A percentile compares a stretch with the other conserved stretches of the same genome.
phyloP scores from a whole-genome alignment of 2,113 vertebrate species.

The Perca schrenkii region DNA sequence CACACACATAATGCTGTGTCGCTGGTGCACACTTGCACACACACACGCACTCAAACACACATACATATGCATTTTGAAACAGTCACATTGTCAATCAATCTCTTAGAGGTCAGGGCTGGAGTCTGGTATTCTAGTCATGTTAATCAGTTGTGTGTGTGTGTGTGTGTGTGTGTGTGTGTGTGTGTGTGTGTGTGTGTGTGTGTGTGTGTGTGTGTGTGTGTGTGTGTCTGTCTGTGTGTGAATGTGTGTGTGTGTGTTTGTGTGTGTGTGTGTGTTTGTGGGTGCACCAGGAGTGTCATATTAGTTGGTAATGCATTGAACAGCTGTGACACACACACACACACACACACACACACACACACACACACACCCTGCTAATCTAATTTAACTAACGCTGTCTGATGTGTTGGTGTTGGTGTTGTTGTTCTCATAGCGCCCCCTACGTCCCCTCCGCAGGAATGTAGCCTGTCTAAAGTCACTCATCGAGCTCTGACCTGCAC shows the following conservation, averaged over 20 bases:
- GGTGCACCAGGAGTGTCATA: too few species aligned
- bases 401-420: slow-evolving; percentile 24
- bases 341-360: slow-evolving; percentile 1
- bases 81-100: slow-evolving; percentile 58
- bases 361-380: slow-evolving; percentile 63
- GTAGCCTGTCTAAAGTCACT: slow-evolving; percentile 26
- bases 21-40: slow-evolving; percentile 1
- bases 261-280: too few species aligned
- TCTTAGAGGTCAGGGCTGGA: slow-evolving; percentile 52
- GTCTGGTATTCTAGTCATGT: slow-evolving; percentile 64
- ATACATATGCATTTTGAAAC: slow-evolving; percentile 58
- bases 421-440: slow-evolving; percentile 38
- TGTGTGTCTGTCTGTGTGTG: too few species aligned
- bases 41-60: slow-evolving; percentile 22
- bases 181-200: slow-evolving; percentile 31
- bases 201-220: slow-evolving; percentile 15
- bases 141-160: slow-evolving; percentile 65
- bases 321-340: neutral
- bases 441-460: neutral
- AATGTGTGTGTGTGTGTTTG: slow-evolving; percentile 34
- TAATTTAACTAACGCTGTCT: slow-evolving; percentile 66
- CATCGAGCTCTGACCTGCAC: slow-evolving; percentile 30
- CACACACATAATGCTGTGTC: slow-evolving; percentile 28
- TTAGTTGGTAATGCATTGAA: too few species aligned
- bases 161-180: slow-evolving; percentile 20